These are phyloP conservation scores for Acromyrmex charruanus DNA, from an alignment of 1,140 invertebrate species.

Conservation along the genomic window DNA sequence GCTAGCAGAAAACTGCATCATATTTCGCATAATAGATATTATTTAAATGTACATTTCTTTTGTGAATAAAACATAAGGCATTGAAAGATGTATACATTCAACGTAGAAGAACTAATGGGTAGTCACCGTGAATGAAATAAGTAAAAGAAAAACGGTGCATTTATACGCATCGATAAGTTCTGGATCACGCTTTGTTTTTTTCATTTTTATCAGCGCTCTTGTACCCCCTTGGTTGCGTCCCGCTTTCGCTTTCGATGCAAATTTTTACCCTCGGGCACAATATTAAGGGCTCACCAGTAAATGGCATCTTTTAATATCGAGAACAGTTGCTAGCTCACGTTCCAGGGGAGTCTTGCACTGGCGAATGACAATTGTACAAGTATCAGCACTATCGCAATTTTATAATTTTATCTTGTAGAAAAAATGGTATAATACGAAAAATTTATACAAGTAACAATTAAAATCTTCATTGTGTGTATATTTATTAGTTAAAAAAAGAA, in stretches of 20 bases:
- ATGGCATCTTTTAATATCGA: conserved; percentile 75
- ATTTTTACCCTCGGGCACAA: conserved; percentile 72
- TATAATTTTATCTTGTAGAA: conserved; percentile 10
- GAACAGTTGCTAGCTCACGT: conserved; percentile 76
- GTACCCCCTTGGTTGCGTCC: not conserved
- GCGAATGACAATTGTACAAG: conserved; percentile 62
- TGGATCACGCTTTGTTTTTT: conserved; percentile 23
- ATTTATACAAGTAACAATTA: conserved; percentile 1
- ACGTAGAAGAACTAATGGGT: not conserved
- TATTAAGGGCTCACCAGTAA: conserved; percentile 69
- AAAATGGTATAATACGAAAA: not conserved
- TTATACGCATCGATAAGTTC: conserved; percentile 34
- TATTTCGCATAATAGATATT: not conserved
- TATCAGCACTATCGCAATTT: conserved; percentile 64
- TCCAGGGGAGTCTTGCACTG: conserved; percentile 28
- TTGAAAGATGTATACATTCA: not conserved
- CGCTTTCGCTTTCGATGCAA: conserved; percentile 77
- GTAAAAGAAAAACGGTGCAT: not conserved
- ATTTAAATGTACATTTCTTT: not conserved
- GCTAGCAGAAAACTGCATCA: not conserved
- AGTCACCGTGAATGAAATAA: not conserved
- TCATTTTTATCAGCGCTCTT: conserved; percentile 14
- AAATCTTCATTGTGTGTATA: not conserved
- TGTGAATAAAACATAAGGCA: not conserved
- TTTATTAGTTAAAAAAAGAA: not conserved